These are phyloP conservation scores for Trichoplusia ni DNA, from an alignment of 1,140 invertebrate genomes.

Conservation along the genomic window DNA sequence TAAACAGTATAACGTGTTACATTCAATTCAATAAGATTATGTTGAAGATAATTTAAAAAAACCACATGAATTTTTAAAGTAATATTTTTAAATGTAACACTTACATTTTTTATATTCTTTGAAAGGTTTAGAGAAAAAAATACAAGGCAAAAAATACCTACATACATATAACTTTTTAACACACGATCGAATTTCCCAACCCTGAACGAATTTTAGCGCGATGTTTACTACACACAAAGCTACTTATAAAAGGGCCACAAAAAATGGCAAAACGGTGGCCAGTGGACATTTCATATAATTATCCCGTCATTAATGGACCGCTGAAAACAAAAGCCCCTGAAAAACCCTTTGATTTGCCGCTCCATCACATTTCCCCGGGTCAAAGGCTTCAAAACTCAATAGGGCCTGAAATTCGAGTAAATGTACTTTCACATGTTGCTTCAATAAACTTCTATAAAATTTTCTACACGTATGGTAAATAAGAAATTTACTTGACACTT, in stretches of 20 bases:
- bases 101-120: too few species aligned
- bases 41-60: too few species aligned
- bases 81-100: too few species aligned
- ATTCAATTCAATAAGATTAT: too few species aligned
- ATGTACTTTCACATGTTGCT: conserved; percentile 34
- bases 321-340: conserved; percentile 62
- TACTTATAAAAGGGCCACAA: conserved; percentile 4
- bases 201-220: neutral
- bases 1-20: too few species aligned
- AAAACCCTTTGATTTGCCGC: conserved; percentile 78
- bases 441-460: conserved; percentile 33
- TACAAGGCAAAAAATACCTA: too few species aligned
- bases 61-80: too few species aligned
- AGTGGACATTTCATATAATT: conserved; percentile 61
- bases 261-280: conserved; percentile 20
- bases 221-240: conserved; percentile 15
- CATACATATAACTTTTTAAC: neutral
- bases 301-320: conserved; percentile 61
- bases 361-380: conserved; percentile 69
- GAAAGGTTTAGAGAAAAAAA: too few species aligned
- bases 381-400: conserved; percentile 60
- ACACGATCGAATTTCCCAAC: neutral
- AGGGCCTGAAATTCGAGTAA: conserved; percentile 65
- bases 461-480: conserved; percentile 19
- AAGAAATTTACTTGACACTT: neutral